phyloP scores from a whole-genome alignment of 2,797 vertebrate species.

The Oceanodroma leucorhoa region DNA sequence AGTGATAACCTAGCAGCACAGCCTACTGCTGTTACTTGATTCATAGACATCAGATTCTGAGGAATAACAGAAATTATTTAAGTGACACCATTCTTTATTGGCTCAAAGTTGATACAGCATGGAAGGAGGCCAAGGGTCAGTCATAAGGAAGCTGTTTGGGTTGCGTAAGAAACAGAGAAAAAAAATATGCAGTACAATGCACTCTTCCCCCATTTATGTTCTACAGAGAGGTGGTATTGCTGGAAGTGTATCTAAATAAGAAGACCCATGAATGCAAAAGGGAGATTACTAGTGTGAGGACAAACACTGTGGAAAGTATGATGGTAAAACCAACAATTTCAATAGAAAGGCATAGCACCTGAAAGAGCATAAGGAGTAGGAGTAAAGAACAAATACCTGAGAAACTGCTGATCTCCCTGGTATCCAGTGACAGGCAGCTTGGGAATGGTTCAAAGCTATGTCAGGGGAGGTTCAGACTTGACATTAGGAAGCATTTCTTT shows the following conservation, averaged over 20 bases:
- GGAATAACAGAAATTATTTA: not conserved
- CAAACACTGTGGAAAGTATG: not conserved
- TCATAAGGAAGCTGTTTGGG: not conserved
- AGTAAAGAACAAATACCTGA: not conserved
- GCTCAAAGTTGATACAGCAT: not conserved
- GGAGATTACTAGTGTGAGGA: not conserved
- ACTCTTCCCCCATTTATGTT: not conserved
- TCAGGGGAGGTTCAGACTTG: not conserved
- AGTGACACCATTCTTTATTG: not conserved
- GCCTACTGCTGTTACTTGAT: not conserved
- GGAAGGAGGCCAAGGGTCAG: not conserved
- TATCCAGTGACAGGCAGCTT: fast-evolving
- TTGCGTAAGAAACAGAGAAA: not conserved
- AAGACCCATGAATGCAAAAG: not conserved
- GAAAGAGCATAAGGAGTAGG: not conserved
- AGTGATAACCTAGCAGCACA: not conserved
- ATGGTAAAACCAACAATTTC: not conserved
- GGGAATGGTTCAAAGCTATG: not conserved
- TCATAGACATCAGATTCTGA: not conserved
- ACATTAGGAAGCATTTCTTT: not conserved
- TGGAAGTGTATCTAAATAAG: not conserved
- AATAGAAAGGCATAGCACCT: not conserved
- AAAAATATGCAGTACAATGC: not conserved
- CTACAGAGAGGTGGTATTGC: not conserved
- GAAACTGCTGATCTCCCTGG: not conserved